These are phyloP conservation scores for Maniola jurtina DNA, from an alignment of 1,140 invertebrate species.

Conservation along the genomic window DNA sequence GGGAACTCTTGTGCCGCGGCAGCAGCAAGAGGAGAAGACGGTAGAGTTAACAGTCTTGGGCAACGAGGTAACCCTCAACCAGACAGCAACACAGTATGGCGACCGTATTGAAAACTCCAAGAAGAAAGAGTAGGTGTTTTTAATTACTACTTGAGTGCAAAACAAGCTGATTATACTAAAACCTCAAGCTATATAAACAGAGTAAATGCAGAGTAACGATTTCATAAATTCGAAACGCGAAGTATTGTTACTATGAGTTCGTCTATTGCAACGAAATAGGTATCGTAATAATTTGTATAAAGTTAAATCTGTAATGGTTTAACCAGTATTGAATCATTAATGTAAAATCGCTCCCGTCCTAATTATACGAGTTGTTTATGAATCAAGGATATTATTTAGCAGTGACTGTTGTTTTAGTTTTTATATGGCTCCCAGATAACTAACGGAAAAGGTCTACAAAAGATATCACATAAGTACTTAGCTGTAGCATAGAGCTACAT, in stretches of 20 bases:
- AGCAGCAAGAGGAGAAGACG: conserved; percentile 80
- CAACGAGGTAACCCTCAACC: conserved; percentile 82
- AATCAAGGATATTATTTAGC: conserved; percentile 6
- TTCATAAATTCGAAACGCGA: conserved; percentile 6
- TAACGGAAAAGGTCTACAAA: too few species aligned
- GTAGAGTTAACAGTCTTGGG: conserved; percentile 80
- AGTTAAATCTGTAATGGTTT: conserved; percentile 6
- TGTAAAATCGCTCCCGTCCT: conserved; percentile 63
- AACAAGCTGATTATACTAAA: background rate
- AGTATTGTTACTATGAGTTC: conserved; percentile 35
- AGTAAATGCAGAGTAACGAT: background rate
- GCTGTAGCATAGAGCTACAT: too few species aligned
- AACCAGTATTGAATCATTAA: background rate
- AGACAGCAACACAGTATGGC: conserved; percentile 83
- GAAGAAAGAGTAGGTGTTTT: background rate
- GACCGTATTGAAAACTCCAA: conserved; percentile 73
- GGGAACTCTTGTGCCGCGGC: conserved; percentile 82
- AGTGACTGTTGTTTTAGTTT: conserved; percentile 5
- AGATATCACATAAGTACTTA: too few species aligned
- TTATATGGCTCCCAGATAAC: too few species aligned
- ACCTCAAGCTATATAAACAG: background rate
- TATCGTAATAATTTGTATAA: conserved; percentile 29
- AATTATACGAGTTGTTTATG: conserved; percentile 52
- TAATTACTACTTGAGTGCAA: background rate
- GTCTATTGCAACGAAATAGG: conserved; percentile 63